Evolutionary conservation across 2,113 vertebrate genomes (phyloP), one percentile per base, ranked within the genome.

Genomic region (Nothocercus julius): DNA sequence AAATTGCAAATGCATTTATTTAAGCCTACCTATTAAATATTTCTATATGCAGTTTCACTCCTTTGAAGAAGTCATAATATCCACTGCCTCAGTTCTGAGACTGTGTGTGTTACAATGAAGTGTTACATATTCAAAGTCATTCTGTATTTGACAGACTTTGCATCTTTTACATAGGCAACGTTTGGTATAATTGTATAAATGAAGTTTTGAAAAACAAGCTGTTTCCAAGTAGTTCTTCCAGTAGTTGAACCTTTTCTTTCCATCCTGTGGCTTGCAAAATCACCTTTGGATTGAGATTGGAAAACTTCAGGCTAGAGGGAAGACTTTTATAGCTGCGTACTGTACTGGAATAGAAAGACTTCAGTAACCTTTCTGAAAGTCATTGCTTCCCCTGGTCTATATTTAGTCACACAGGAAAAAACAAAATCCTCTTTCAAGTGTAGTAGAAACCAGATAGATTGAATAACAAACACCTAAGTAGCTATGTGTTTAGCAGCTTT

Each of bases 361-460:
- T 94, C 80, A 72, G 77, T 96, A 94, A 96, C 93, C 95, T 96
- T 96, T 93, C 67, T 94, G 93, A 92, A 97, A 97, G 93, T 95
- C 95, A 94, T 81, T 89, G 90, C 93, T 95, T 93, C 66, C 91
- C 8, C 90, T 93, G 40, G 21, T 78, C 90, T 95, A 90, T 94
- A 95, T 96, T 96, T 96, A 97, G 93, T 63, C 59, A 68, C 90
- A 75, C 80, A 92, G 88, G 90, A 94, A 13, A 96, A 93, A 94
- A 90, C 94, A 94, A 96, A 95, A 86, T 92, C 80, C 64, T 66
- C 12, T 79, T 88, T 93, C 67, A 93, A 92, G 78, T 73, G 12
- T 45, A 80, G 93, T 73, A 94, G 90, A 80, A 96, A 88, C n/a
- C n/a, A 76, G 40, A 85, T 79, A 90, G 90, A 90, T 92, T 91